Evolutionary conservation across 2,888 invertebrate species (phyloP).

Genomic region (Zootermopsis nevadensis): DNA sequence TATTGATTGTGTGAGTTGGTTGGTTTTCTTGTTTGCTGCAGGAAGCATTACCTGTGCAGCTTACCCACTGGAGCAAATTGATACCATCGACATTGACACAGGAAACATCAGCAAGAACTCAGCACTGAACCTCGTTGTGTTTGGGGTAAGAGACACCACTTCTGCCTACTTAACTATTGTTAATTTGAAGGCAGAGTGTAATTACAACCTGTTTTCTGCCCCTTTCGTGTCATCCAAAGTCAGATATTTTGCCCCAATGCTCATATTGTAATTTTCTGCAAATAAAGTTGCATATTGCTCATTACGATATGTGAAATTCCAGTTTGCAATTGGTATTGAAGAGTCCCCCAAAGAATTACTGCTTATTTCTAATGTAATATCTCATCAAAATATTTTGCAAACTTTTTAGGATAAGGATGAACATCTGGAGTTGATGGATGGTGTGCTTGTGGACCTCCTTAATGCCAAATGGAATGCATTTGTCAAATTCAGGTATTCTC

Average conservation of each 20-base stretch:
- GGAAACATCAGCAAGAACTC: conserved; percentile 96
- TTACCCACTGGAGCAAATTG: conserved; percentile 93
- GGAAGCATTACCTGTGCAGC: conserved; percentile 95
- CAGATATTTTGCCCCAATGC: too few species aligned
- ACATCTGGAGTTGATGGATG: conserved; percentile 95
- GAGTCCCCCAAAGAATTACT: too few species aligned
- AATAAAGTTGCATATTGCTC: too few species aligned
- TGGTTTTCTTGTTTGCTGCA: conserved; percentile 55
- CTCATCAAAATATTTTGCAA: not conserved
- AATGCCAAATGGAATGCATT: conserved; percentile 99
- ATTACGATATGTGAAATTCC: too few species aligned
- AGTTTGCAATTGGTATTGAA: too few species aligned
- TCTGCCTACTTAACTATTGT: not conserved
- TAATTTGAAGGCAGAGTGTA: too few species aligned
- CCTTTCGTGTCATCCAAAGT: too few species aligned
- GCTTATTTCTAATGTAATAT: too few species aligned
- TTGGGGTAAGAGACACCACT: conserved; percentile 78
- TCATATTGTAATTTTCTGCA: too few species aligned
- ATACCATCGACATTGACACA: conserved; percentile 92
- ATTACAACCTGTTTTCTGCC: too few species aligned
- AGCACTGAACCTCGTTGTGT: conserved; percentile 94
- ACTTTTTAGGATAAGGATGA: conserved; percentile 86
- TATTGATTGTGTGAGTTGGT: too few species aligned
- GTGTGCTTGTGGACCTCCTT: conserved; percentile 90
- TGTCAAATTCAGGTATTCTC: conserved; percentile 64